phyloP scores from a whole-genome alignment of 2,888 invertebrate genomes.

The Trissonchulus latispiculum region DNA sequence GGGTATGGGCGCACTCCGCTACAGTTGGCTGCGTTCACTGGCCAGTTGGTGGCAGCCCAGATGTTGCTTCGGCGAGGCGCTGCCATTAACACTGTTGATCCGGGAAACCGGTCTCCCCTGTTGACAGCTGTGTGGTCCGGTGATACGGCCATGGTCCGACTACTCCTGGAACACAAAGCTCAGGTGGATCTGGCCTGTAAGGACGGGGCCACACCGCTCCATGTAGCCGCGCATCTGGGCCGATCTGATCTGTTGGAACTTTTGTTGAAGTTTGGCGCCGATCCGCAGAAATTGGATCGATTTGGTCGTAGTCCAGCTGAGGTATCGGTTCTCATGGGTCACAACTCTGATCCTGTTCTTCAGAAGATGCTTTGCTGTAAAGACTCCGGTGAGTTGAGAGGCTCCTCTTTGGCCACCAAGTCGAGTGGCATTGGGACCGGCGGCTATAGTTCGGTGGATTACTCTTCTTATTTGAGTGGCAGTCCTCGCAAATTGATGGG shows the following conservation, averaged over 20 bases:
- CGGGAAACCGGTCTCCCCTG: constrained; percentile 33
- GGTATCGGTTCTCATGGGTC: too few relatives aligned
- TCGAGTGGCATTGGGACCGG: too few relatives aligned
- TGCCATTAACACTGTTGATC: constrained; percentile 35
- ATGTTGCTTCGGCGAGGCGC: constrained; percentile 58
- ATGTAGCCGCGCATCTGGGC: neutral
- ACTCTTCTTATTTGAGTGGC: too few relatives aligned
- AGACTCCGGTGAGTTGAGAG: constrained; percentile 45
- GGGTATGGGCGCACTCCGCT: constrained; percentile 76
- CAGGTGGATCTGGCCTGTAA: too few relatives aligned
- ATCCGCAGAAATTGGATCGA: neutral
- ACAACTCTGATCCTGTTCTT: constrained; percentile 47
- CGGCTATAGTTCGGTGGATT: too few relatives aligned
- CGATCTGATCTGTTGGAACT: neutral
- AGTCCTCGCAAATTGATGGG: too few relatives aligned
- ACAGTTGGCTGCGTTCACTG: neutral
- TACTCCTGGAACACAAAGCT: constrained; percentile 27
- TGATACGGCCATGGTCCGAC: constrained; percentile 57
- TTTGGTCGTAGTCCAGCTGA: neutral
- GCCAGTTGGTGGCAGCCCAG: constrained; percentile 49
- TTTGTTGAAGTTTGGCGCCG: neutral
- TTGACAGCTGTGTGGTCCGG: constrained; percentile 41
- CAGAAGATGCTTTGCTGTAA: constrained; percentile 48
- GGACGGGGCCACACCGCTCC: neutral
- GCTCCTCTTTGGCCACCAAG: constrained; percentile 46